These are phyloP conservation scores for Falco cherrug DNA, from an alignment of 2,797 vertebrate species.

Conservation along the genomic window DNA sequence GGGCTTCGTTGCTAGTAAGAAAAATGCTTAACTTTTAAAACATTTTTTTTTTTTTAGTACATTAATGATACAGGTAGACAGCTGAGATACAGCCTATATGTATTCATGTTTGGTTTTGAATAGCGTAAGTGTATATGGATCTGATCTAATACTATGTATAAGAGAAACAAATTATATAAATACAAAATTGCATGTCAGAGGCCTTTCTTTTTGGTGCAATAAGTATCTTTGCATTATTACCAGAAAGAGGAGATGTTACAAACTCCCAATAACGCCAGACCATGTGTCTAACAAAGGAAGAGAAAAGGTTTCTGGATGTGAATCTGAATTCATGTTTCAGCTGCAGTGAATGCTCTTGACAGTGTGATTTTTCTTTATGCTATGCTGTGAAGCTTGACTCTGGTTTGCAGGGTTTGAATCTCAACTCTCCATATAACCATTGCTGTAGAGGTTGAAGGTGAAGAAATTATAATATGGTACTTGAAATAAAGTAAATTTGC, in stretches of 20 bases:
- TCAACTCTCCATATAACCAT: not conserved
- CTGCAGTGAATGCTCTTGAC: not conserved
- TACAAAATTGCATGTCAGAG: not conserved
- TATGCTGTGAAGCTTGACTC: not conserved
- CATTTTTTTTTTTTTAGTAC: not conserved
- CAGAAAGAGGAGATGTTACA: not conserved
- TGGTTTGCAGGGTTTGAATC: not conserved
- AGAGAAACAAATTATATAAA: not conserved
- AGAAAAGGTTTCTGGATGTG: not conserved
- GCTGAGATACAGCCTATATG: not conserved
- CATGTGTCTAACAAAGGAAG: not conserved
- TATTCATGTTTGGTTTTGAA: not conserved
- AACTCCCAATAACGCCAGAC: not conserved
- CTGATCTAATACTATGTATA: not conserved
- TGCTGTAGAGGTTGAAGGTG: not conserved
- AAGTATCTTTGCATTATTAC: not conserved
- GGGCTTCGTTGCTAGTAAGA: not conserved
- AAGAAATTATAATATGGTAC: not conserved
- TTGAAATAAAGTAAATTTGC: conserved; percentile 25
- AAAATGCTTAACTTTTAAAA: not conserved
- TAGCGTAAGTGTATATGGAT: not conserved
- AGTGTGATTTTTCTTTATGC: not conserved
- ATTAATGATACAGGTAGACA: not conserved
- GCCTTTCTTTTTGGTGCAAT: not conserved
- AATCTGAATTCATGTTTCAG: not conserved